A percentile compares a stretch with the other conserved stretches of the same genome.
These are phyloP conservation scores for Dipodomys spectabilis DNA, from an alignment of 2,113 vertebrate species.

Conservation along the genomic window DNA sequence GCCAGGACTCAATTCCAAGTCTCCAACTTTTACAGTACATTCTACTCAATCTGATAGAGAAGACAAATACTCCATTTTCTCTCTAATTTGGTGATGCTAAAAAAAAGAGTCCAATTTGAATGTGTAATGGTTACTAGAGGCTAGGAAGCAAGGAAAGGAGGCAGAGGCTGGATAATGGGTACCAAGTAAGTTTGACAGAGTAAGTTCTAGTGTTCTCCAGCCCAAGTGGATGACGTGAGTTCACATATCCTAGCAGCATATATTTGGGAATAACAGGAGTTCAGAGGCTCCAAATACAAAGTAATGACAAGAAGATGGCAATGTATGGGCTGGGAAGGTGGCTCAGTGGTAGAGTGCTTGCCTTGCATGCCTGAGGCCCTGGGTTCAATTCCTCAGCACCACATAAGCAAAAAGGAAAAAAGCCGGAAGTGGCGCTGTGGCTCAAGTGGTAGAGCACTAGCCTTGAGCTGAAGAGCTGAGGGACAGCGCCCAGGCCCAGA, in stretches of 20 bases:
- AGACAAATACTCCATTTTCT: background rate
- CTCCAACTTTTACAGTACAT: background rate
- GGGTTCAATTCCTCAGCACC: no score
- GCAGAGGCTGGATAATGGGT: background rate
- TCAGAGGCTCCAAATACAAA: background rate
- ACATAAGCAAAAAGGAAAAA: no score
- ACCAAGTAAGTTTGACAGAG: background rate
- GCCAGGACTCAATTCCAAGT: background rate
- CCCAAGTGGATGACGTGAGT: background rate
- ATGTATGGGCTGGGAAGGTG: no score
- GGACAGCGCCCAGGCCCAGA: no score
- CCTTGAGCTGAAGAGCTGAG: no score
- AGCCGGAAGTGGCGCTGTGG: no score
- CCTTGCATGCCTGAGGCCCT: no score
- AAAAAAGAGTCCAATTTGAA: background rate
- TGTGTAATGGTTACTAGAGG: background rate
- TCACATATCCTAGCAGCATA: background rate
- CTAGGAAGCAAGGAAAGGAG: background rate
- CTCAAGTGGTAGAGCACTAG: no score
- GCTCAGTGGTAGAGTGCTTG: no score
- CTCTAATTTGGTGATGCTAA: background rate
- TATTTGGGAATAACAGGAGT: background rate
- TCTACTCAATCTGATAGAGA: background rate
- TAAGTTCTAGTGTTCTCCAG: background rate
- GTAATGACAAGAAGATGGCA: background rate